These are phyloP conservation scores for Sitodiplosis mosellana DNA, from an alignment of 1,140 invertebrate genomes.

Conservation along the genomic window DNA sequence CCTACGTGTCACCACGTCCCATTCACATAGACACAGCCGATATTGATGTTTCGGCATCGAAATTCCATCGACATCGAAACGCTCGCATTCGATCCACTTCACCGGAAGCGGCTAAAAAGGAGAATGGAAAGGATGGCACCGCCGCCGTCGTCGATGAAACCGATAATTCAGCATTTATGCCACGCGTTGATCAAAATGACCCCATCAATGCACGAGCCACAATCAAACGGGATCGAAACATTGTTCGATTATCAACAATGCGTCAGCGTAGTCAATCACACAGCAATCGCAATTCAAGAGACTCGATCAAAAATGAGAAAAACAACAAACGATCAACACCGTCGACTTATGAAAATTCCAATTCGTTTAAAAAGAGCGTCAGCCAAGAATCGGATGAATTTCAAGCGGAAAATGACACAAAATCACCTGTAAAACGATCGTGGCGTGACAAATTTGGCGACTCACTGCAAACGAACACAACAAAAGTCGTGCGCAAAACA, in stretches of 20 bases:
- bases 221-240: slow-evolving; percentile 46
- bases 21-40: slow-evolving; percentile 59
- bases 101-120: slow-evolving; percentile 10
- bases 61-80: slow-evolving; percentile 31
- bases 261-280: slow-evolving; percentile 33
- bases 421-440: slow-evolving; percentile 12
- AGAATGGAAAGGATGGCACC: slow-evolving; percentile 17
- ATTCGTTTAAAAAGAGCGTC: too few relatives aligned
- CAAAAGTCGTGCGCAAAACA: slow-evolving; percentile 35
- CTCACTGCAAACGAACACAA: slow-evolving; percentile 28
- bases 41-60: slow-evolving; percentile 52
- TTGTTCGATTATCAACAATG: slow-evolving; percentile 47
- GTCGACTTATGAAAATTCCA: too few relatives aligned
- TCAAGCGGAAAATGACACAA: not conserved
- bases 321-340: too few relatives aligned
- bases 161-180: slow-evolving; percentile 14
- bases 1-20: slow-evolving; percentile 33
- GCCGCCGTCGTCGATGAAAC: slow-evolving; percentile 20
- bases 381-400: too few relatives aligned
- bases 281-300: slow-evolving; percentile 8
- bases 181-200: slow-evolving; percentile 15
- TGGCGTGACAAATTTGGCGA: slow-evolving; percentile 41
- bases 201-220: slow-evolving; percentile 29
- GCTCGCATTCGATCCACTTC: slow-evolving; percentile 12
- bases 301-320: too few relatives aligned